Base-by-base conservation (phyloP, 1,140 invertebrate species). In the Thaumatotibia leucotreta region DNA sequence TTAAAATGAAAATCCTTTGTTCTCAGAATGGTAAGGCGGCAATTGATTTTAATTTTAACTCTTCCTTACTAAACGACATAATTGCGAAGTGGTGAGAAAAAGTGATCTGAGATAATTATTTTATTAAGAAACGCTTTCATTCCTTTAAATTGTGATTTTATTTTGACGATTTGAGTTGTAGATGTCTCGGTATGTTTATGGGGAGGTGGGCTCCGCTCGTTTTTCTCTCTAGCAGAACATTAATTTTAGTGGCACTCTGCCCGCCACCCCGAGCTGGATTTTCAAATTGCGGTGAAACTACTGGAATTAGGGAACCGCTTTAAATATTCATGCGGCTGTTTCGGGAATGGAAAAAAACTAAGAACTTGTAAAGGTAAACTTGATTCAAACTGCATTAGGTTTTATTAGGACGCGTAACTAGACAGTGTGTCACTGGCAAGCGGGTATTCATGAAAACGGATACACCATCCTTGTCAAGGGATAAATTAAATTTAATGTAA, bases 201-300 rank as follows among this genome's bases (percentile, higher is more conserved):
- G 75, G 71, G 71, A 71, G 73, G 58, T 70, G 69, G 78, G 82
- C 77, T 77, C 70, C 79, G 80, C 78, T 88, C 86, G 85, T 89
- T 89, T 89, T 88, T 89, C 86, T 86, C 82, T 76, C 78, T 86
- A 84, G 86, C 86, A 89, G 85, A 80, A 86, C 85, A 89, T 89
- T 89, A 86, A 88, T 89, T 89, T 89, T 83, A 84, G 81, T 83
- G 78, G 78, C 86, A 88, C 86, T 86, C 82, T 70, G 80, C 72
- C 76, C 81, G 75, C 80, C 76, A 82, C 81, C 76, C 76, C 23
- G 35, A 76, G 79, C 75, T 33, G 78, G 82, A 83, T 86, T 89
- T 86, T 84, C 76, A 84, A 86, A 85, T 84, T 84, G 80, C 75
- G 80, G 81, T 79, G 67, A 81, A 83, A 84, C 82, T 86, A 85